These are phyloP conservation scores for Nymphalis urticae DNA, from an alignment of 2,888 invertebrate genomes.

Conservation along the genomic window DNA sequence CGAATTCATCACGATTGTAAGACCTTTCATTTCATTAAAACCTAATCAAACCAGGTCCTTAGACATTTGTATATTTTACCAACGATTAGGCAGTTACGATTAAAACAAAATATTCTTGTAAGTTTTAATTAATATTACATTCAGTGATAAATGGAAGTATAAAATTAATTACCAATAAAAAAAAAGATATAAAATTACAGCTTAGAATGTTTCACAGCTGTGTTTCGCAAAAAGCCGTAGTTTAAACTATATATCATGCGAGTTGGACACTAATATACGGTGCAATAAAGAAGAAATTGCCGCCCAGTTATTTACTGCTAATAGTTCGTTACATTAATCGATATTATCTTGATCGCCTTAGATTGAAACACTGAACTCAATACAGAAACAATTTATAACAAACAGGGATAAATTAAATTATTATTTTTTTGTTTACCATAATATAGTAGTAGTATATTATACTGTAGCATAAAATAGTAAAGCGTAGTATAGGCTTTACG, in stretches of 20 bases:
- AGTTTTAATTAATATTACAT: background rate
- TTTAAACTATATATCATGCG: slow-evolving; percentile 29
- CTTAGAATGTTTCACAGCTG: slow-evolving; percentile 27
- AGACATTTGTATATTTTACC: no score
- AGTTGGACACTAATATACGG: slow-evolving; percentile 36
- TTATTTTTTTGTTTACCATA: background rate
- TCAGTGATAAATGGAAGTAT: slow-evolving; percentile 9
- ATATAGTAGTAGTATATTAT: no score
- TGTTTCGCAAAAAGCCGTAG: slow-evolving; percentile 24
- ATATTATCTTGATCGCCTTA: slow-evolving; percentile 34
- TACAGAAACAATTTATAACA: slow-evolving; percentile 34
- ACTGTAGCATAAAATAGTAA: no score
- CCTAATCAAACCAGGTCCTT: no score
- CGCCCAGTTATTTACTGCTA: slow-evolving; percentile 29
- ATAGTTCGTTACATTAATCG: slow-evolving; percentile 31
- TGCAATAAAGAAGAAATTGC: slow-evolving; percentile 34
- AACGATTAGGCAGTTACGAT: background rate
- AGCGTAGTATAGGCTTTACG: no score
- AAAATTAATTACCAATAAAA: slow-evolving; percentile 14
- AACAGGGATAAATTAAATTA: slow-evolving; percentile 2
- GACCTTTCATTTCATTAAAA: no score
- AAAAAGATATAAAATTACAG: slow-evolving; percentile 23
- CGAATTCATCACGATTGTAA: no score
- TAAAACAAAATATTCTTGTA: background rate
- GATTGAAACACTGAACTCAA: slow-evolving; percentile 19